phyloP scores from a whole-genome alignment of 2,797 vertebrate species.

The Diplodus sargus region DNA sequence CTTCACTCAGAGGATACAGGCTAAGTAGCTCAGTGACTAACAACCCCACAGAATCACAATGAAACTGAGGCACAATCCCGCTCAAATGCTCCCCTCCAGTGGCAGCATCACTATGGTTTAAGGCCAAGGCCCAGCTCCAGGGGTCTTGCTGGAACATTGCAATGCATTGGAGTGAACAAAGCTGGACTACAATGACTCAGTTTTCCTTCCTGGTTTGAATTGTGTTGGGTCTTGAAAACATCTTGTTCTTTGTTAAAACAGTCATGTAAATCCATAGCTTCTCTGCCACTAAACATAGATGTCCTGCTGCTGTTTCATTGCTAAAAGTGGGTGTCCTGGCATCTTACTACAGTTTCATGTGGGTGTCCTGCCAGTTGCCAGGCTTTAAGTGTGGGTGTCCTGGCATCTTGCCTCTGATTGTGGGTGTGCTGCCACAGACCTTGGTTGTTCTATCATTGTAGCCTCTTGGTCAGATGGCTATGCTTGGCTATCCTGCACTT shows the following conservation, averaged over 20 bases:
- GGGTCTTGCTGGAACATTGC: conserved; percentile 58
- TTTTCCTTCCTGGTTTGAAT: conserved; percentile 36
- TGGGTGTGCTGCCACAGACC: conserved; percentile 45
- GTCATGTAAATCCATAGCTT: conserved; percentile 18
- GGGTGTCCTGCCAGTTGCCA: conserved; percentile 40
- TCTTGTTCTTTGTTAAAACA: conserved; percentile 21
- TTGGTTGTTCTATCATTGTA: conserved; percentile 22
- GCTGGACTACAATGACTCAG: conserved; percentile 36
- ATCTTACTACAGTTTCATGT: conserved; percentile 16
- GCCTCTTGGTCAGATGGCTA: conserved; percentile 19
- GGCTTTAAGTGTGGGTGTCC: conserved; percentile 31
- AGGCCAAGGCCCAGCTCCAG: conserved; percentile 61
- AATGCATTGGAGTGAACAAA: conserved; percentile 55
- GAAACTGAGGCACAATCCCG: conserved; percentile 54
- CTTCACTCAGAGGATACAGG: conserved; percentile 47
- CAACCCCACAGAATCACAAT: conserved; percentile 61
- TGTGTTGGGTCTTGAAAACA: conserved; percentile 27
- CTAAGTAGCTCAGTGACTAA: conserved; percentile 67
- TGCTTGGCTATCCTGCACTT: conserved; percentile 4
- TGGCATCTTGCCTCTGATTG: conserved; percentile 33
- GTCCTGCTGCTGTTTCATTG: conserved; percentile 26
- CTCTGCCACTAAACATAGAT: conserved; percentile 1
- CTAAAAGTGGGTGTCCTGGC: conserved; percentile 45
- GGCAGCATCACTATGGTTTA: conserved; percentile 59
- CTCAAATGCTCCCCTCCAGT: conserved; percentile 68